Evolutionary conservation across 2,113 vertebrate species (phyloP).

Genomic region (Struthio camelus): DNA sequence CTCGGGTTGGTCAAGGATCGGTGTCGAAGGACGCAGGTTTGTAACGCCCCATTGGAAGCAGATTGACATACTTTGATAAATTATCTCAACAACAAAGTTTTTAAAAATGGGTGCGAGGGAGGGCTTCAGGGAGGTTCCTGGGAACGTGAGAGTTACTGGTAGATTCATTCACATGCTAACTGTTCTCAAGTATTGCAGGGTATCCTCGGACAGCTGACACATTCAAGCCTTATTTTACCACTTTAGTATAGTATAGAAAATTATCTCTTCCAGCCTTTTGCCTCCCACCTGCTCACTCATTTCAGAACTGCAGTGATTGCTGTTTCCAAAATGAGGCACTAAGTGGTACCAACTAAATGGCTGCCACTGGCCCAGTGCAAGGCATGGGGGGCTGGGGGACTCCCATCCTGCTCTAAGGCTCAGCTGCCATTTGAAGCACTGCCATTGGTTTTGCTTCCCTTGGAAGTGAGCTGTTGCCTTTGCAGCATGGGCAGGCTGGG

Average conservation of each 20-base stretch:
- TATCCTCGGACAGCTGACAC: not conserved
- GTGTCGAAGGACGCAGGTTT: slow-evolving; percentile 21
- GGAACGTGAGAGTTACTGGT: not conserved
- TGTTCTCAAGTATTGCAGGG: not conserved
- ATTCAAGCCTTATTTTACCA: not conserved
- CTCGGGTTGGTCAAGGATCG: not conserved
- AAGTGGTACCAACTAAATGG: not conserved
- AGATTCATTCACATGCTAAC: not conserved
- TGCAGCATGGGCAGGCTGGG: not conserved
- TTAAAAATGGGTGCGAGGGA: not conserved
- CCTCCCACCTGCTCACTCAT: not conserved
- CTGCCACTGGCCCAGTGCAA: not conserved
- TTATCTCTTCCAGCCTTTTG: not conserved
- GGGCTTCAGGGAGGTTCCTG: not conserved
- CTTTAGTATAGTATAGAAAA: not conserved
- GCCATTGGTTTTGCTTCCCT: not conserved
- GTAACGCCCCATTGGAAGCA: not conserved
- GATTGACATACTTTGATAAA: slow-evolving; percentile 16
- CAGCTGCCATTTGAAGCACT: not conserved
- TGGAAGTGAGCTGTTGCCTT: too few relatives aligned
- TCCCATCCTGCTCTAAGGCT: not conserved
- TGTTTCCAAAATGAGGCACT: not conserved
- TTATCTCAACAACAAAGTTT: not conserved
- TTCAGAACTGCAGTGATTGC: not conserved
- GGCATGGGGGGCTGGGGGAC: fast-evolving